Base-by-base conservation (phyloP, 2,113 vertebrate species). In the Saimiri boliviensis region DNA sequence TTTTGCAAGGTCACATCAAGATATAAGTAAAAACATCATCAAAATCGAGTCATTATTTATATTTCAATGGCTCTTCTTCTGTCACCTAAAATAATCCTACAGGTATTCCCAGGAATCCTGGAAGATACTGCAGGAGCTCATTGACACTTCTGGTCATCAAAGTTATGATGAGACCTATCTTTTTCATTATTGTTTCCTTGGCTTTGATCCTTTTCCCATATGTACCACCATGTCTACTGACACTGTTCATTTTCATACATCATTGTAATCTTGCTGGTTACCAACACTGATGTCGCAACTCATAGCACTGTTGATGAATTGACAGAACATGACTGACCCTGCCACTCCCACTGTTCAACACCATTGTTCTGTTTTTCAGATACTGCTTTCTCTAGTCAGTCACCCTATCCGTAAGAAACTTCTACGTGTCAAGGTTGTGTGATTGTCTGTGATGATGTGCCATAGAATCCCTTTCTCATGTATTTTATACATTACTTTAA, bases 251-350 rank as follows among this genome's bases (percentile, higher is more conserved):
- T 47, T 83, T 56, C 71, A 45, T 5, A 4, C 0, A 8, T 66
- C 52, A 47, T 2, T 25, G 11, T 20, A 25, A 80, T 54, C 30
- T 37, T 80, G 5, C 21, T 81, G 21, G 12, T 66, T 47, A n/a
- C 27, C 21, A 14, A 73, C 16, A 80, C 1, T 1, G 1, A 0
- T 3, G 8, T 13, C 42, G 2, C 2, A 1, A 70, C 4, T 19
- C 23, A 25, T 23, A 25, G 6, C 20, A 21, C 37, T 9, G 1
- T 45, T 21, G 20, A 47, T 5, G 8, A 37, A 52, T 9, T 80
- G 9, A 20, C 8, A 3, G 10, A 47, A 60, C n/a, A 68, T 68
- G 32, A 68, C 32, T 68, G 60, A 23, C 19, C 74, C 63, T 6
- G 5, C 27, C 23, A 8, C 9, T 58, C 14, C n/a, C 37, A 42